Evolutionary conservation across 2,113 vertebrate species (phyloP), one percentile per base, ranked within the genome.

Genomic region (Papio anubis): DNA sequence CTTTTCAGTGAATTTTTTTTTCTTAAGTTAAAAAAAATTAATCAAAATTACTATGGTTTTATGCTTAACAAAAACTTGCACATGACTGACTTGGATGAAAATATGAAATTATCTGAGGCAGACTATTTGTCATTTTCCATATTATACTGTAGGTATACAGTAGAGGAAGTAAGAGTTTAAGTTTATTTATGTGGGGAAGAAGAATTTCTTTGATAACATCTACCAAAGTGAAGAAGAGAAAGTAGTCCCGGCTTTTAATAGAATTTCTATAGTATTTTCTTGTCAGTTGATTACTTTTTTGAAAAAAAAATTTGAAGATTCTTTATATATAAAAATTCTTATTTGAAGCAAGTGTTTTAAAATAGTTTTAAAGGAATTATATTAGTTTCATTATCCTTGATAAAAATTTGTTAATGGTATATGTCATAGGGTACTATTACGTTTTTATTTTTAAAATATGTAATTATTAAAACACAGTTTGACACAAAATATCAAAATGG

Each of bases 401-500:
- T 80, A 70, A 14, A 68, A 45, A 70, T 88, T 88, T 92, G 27
- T 80, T 25, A 85, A 18, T 93, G 57, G 14, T 43, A 84, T 84
- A 80, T 88, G 30, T 73, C 6, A 8, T 52, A 43, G 10, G 11
- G 3, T 70, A 45, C 8, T 59, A 8, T 79, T 93, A 90, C 13
- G 17, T 88, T 89, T 76, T 73, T 66, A 80, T 96, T 96, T 97
- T 68, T 5, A 81, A 94, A 92, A 38, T 86, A 64, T 64, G 87
- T 82, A 78, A 64, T 96, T 90, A 55, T 89, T 57, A 88, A 97
- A 95, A 27, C 52, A 66, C 0, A 86, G n/a, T n/a, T 90, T 43
- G 40, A 55, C 2, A 85, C 21, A 89, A 59, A 92, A 70, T 93
- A 45, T 40, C 50, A 88, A 66, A 88, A 40, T 93, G 27, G 4